Conservation (phyloP, 2,888 invertebrate genomes). For the Nemotelus pantherinus region DNA sequence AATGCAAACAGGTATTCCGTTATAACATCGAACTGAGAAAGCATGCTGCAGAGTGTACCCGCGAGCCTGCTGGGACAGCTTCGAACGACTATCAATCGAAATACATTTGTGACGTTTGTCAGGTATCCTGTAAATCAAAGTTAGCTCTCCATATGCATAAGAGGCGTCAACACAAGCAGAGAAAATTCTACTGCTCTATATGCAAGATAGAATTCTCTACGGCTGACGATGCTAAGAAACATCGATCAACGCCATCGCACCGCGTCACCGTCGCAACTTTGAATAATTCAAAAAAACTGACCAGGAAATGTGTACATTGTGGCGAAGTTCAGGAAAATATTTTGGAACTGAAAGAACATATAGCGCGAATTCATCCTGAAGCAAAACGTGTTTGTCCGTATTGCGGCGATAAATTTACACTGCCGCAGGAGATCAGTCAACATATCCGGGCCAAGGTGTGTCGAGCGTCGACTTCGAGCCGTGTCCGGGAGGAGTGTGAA, state of each 20-base stretch:
- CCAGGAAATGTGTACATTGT: slow-evolving; percentile 72
- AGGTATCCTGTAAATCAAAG: slow-evolving; percentile 70
- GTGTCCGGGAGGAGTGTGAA: not conserved
- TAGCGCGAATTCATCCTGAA: slow-evolving; percentile 70
- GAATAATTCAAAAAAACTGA: slow-evolving; percentile 64
- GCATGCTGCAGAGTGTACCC: slow-evolving; percentile 69
- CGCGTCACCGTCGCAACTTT: slow-evolving; percentile 69
- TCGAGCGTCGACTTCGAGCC: slow-evolving; percentile 57
- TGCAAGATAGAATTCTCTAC: slow-evolving; percentile 74
- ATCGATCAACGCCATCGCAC: slow-evolving; percentile 74
- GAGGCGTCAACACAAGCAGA: slow-evolving; percentile 70
- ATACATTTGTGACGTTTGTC: slow-evolving; percentile 72
- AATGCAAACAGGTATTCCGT: slow-evolving; percentile 75
- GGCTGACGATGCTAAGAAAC: slow-evolving; percentile 71
- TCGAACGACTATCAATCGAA: slow-evolving; percentile 74
- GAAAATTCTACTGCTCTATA: slow-evolving; percentile 73
- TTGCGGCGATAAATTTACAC: slow-evolving; percentile 75
- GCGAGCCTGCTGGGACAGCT: slow-evolving; percentile 66
- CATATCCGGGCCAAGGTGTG: slow-evolving; percentile 75
- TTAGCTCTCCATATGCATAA: slow-evolving; percentile 76
- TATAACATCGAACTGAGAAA: slow-evolving; percentile 79
- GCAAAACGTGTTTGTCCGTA: slow-evolving; percentile 76
- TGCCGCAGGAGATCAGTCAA: slow-evolving; percentile 78
- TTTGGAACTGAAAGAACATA: slow-evolving; percentile 71
- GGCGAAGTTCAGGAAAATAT: slow-evolving; percentile 67